Evolutionary conservation across 2,797 vertebrate species (phyloP), one percentile per base, ranked within the genome.

Genomic region (Sphenopsis melanotis): DNA sequence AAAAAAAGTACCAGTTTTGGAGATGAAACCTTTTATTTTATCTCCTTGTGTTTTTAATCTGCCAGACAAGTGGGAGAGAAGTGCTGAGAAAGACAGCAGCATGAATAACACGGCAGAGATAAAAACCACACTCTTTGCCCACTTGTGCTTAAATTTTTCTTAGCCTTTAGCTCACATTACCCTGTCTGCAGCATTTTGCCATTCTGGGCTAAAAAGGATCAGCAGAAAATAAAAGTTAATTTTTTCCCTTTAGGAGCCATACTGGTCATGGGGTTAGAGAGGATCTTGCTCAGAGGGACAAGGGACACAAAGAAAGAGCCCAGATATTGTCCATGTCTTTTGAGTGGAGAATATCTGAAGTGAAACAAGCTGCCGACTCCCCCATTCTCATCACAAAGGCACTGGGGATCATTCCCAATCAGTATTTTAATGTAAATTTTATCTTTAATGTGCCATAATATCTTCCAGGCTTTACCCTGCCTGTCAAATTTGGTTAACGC

Each of bases 11-110:
- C 61, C 59, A n/a, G 30, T 87, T 94, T 68, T 89, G 70, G 77
- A 90, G 90, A 82, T 32, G 52, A 74, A 95, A 55, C 34, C 26
- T 93, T 93, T 92, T 81, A 88, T 96, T 95, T 94, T 79, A 90
- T 55, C 61, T 91, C 59, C 47, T 52, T 63, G 20, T 74, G 78
- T 87, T 92, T 95, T 90, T 89, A 92, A 95, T 95, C 92, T 92
- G 56, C 83, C 64, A 91, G 75, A 83, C 86, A 79, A 89, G 70
- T 83, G 78, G 81, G 71, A 96, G 63, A 84, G 68, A 87, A 93
- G 49, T 74, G 68, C 86, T 92, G 92, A 89, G 86, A 87, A 90
- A 90, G 84, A 27, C 55, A 77, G 71, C 10, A 5, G 57, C 12
- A 15, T 34, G 80, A 85, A 85, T 93, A 95, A 80, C 83, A 64